These are phyloP conservation scores for Upupa epops DNA, from an alignment of 2,113 vertebrate species.

Conservation along the genomic window DNA sequence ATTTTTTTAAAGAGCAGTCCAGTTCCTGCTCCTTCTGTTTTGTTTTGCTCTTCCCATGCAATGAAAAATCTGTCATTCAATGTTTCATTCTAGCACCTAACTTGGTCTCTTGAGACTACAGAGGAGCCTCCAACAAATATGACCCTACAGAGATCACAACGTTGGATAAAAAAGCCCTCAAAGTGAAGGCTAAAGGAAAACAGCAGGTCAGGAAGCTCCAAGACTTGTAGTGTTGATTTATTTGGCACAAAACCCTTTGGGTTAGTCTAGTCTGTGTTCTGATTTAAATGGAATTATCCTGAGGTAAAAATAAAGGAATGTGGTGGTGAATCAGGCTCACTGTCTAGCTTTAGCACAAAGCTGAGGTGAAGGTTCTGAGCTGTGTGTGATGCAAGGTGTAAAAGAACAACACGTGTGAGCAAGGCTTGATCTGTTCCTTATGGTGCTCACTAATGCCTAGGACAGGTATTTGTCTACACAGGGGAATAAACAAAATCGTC, in stretches of 20 bases:
- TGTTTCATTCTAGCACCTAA: slow-evolving; percentile 65
- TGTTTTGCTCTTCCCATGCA: slow-evolving; percentile 62
- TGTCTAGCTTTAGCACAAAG: slow-evolving; percentile 13
- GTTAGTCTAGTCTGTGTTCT: slow-evolving; percentile 41
- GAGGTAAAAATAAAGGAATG: slow-evolving; percentile 65
- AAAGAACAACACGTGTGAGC: slow-evolving; percentile 48
- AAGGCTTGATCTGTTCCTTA: slow-evolving; percentile 5
- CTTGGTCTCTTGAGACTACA: slow-evolving; percentile 53
- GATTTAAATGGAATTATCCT: slow-evolving; percentile 64
- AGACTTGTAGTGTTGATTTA: slow-evolving; percentile 49
- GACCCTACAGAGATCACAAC: slow-evolving; percentile 48
- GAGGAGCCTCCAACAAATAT: slow-evolving; percentile 53
- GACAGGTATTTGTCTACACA: not conserved
- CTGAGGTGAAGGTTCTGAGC: not conserved
- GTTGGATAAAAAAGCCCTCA: slow-evolving; percentile 33
- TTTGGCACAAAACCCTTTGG: slow-evolving; percentile 51
- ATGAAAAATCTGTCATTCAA: slow-evolving; percentile 62
- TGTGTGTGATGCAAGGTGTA: slow-evolving; percentile 17
- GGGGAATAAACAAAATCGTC: not conserved
- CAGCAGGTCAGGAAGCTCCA: slow-evolving; percentile 68
- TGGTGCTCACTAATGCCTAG: fast-evolving
- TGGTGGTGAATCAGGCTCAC: slow-evolving; percentile 41
- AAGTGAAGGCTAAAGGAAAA: slow-evolving; percentile 62
- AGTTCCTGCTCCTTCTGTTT: slow-evolving; percentile 65
- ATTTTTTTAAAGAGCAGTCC: slow-evolving; percentile 64